These are phyloP conservation scores for Drosophila insularis DNA, from an alignment of 1,140 invertebrate genomes.

Conservation along the genomic window DNA sequence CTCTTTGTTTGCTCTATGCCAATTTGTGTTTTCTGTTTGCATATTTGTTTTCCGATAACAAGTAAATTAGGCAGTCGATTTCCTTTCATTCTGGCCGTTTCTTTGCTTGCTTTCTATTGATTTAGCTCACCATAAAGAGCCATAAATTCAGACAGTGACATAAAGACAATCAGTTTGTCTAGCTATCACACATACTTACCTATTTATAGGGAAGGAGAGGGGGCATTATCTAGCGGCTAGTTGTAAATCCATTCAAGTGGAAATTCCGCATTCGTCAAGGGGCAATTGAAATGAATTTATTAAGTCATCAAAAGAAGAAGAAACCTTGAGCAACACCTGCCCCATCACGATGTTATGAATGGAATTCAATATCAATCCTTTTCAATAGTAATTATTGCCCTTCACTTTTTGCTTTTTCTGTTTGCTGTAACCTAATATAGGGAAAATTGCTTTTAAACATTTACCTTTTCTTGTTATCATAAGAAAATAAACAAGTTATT, in stretches of 20 bases:
- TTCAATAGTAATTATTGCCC: not conserved
- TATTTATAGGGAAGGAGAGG: too few relatives aligned
- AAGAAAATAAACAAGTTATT: not conserved
- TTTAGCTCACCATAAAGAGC: not conserved
- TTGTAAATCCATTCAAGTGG: conserved; percentile 8
- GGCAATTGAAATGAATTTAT: conserved; percentile 1
- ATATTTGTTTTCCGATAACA: conserved; percentile 71
- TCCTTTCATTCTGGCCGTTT: conserved; percentile 31
- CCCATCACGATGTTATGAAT: not conserved
- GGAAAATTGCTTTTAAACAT: not conserved
- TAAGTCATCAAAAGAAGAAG: not conserved
- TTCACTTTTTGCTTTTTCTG: not conserved
- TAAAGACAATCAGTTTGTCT: conserved; percentile 1
- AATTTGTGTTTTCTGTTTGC: conserved; percentile 67
- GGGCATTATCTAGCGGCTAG: not conserved
- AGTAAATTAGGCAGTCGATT: conserved; percentile 70
- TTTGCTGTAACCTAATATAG: not conserved
- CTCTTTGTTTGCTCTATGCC: conserved; percentile 65
- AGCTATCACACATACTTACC: not conserved
- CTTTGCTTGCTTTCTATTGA: conserved; percentile 8
- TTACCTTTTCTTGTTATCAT: not conserved
- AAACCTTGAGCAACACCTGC: conserved; percentile 1
- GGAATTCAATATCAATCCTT: not conserved
- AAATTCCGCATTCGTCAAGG: not conserved
- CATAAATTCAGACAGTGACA: not conserved